A percentile compares a stretch with the other conserved stretches of the same genome.
phyloP scores from a whole-genome alignment of 2,888 invertebrate species.

The Osedax frankpressi region DNA sequence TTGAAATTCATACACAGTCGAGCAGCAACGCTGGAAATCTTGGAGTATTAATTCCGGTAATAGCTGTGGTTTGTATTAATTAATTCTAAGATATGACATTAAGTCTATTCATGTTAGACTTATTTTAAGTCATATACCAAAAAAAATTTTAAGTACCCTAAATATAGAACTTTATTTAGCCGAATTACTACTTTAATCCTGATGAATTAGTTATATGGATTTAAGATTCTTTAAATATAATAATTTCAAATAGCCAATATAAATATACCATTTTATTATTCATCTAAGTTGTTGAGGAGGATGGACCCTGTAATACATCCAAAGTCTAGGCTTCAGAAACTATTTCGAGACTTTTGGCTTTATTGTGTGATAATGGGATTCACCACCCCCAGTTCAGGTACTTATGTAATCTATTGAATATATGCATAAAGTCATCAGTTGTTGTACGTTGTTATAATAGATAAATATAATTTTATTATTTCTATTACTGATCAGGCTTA shows the following conservation, averaged over 20 bases:
- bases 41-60: constrained; percentile 92
- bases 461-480: too few relatives aligned
- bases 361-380: constrained; percentile 99
- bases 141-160: too few relatives aligned
- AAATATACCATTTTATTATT: too few relatives aligned
- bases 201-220: not conserved
- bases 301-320: constrained; percentile 81
- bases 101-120: too few relatives aligned
- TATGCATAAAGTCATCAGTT: too few relatives aligned
- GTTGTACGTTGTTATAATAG: too few relatives aligned
- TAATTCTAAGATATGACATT: too few relatives aligned
- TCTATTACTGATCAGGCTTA: too few relatives aligned
- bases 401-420: too few relatives aligned
- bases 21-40: constrained; percentile 91
- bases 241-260: not conserved
- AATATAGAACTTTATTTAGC: too few relatives aligned
- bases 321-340: constrained; percentile 64
- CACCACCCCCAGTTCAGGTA: constrained; percentile 57
- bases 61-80: constrained; percentile 62
- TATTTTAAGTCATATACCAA: too few relatives aligned
- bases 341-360: constrained; percentile 98
- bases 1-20: constrained; percentile 56
- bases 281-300: constrained; percentile 55
- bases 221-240: not conserved
- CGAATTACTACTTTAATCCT: not conserved